Conservation (phyloP, 1,140 invertebrate species). For the Hesperophylax magnus region DNA sequence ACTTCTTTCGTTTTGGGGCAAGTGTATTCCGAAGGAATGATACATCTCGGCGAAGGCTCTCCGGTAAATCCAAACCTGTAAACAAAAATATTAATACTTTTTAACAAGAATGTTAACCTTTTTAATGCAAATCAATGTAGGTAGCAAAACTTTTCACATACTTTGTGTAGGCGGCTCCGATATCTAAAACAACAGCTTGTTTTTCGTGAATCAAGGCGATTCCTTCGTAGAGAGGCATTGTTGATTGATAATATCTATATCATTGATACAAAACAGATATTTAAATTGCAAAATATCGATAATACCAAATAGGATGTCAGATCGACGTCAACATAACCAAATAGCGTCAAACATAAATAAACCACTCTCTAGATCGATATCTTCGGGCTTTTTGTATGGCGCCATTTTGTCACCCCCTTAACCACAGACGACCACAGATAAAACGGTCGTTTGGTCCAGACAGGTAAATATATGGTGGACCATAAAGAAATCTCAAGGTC, state of each 20-base stretch:
- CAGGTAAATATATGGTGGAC: too few species aligned
- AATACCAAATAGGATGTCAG: conserved; percentile 1
- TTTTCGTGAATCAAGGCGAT: conserved; percentile 86
- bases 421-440: too few species aligned
- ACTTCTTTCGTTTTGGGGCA: conserved; percentile 75
- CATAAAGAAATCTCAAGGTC: too few species aligned
- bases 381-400: too few species aligned
- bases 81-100: conserved; percentile 1
- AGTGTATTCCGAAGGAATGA: conserved; percentile 85
- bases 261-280: not conserved
- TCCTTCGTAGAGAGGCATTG: conserved; percentile 83
- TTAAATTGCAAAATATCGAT: not conserved
- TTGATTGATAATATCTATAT: conserved; percentile 38
- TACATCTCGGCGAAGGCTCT: conserved; percentile 88
- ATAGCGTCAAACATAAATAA: conserved; percentile 33
- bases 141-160: conserved; percentile 65
- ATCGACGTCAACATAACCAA: conserved; percentile 10
- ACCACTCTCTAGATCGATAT: too few species aligned
- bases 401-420: too few species aligned
- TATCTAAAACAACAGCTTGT: conserved; percentile 90
- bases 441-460: too few species aligned
- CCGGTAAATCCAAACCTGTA: conserved; percentile 92
- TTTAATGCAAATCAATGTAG: conserved; percentile 44
- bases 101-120: conserved; percentile 39
- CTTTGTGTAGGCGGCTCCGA: conserved; percentile 95